phyloP scores from a whole-genome alignment of 2,797 vertebrate genomes.

The Tokudaia tokunoshimensis region DNA sequence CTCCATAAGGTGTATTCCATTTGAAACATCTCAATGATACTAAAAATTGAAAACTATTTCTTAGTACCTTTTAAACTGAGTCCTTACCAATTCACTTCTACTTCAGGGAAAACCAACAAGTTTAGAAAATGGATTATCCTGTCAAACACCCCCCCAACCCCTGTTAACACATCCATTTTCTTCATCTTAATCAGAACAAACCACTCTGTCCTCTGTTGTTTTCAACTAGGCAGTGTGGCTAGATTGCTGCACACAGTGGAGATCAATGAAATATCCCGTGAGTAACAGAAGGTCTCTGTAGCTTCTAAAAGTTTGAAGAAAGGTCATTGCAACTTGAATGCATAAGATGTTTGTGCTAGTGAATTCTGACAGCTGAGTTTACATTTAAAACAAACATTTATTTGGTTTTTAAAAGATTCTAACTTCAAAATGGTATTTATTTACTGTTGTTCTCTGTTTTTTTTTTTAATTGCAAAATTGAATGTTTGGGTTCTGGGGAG shows the following conservation, averaged over 20 bases:
- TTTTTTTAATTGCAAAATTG: constrained; percentile 73
- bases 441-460: constrained; percentile 84
- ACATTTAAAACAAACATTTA: constrained; percentile 89
- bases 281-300: constrained; percentile 96
- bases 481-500: neutral
- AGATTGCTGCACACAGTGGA: constrained; percentile 96
- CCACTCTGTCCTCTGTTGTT: constrained; percentile 92
- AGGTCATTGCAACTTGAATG: constrained; percentile 95
- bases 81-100: neutral
- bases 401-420: constrained; percentile 81
- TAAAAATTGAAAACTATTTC: neutral
- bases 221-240: constrained; percentile 97
- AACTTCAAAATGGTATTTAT: constrained; percentile 81
- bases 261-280: constrained; percentile 99
- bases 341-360: constrained; percentile 94
- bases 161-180: constrained; percentile 97
- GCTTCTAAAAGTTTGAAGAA: constrained; percentile 94
- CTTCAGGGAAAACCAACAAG: neutral
- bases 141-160: neutral
- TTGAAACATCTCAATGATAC: neutral
- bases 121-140: neutral
- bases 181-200: constrained; percentile 96
- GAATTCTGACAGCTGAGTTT: constrained; percentile 92
- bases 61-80: neutral
- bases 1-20: neutral